These are phyloP conservation scores for Molothrus ater DNA, from an alignment of 2,797 vertebrate genomes.

Conservation along the genomic window DNA sequence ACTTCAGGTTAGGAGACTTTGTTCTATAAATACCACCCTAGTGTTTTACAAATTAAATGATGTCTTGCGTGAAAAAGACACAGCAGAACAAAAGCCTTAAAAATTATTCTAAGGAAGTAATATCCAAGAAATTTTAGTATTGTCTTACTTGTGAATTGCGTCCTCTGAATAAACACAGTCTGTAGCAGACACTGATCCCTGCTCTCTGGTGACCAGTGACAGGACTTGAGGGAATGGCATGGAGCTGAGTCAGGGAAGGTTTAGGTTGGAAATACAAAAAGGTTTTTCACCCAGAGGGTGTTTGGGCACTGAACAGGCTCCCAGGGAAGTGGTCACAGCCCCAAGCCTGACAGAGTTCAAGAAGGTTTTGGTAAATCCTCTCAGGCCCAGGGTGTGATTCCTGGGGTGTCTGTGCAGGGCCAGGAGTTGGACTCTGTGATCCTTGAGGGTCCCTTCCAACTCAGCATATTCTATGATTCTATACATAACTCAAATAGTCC, in stretches of 20 bases:
- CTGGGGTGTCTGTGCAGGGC: neutral
- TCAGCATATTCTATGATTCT: neutral
- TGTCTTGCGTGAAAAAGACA: neutral
- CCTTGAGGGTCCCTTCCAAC: neutral
- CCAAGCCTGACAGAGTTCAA: neutral
- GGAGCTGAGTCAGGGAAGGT: neutral
- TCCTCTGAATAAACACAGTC: neutral
- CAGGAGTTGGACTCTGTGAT: neutral
- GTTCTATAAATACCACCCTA: neutral
- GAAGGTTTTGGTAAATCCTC: neutral
- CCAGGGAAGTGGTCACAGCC: neutral
- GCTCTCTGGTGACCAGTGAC: neutral
- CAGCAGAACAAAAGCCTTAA: neutral
- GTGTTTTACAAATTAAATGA: neutral
- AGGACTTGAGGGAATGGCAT: fast-evolving
- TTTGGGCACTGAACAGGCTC: neutral
- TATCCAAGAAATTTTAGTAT: neutral
- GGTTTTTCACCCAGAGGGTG: neutral
- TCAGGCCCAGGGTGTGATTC: neutral
- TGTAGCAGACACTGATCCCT: neutral
- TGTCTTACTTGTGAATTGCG: neutral
- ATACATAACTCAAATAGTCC: neutral
- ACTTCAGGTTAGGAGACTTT: constrained; percentile 26
- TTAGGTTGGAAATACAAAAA: fast-evolving
- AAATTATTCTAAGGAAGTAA: neutral